Base-by-base conservation (phyloP, 92 coral and sea anemone genomes). In the Epizoanthus scotinus region DNA sequence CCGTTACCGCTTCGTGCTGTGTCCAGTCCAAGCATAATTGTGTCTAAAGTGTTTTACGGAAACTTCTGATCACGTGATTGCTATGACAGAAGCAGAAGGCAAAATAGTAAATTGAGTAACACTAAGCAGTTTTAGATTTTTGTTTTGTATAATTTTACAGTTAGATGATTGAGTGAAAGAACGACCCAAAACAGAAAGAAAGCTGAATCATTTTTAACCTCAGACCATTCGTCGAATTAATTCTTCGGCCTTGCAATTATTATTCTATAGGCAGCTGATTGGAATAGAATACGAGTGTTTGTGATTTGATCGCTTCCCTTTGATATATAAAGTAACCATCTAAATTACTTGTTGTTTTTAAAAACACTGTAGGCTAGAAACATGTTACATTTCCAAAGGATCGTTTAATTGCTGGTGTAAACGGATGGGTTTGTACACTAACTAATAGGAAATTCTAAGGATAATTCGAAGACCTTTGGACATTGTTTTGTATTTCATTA, bases 241-340 rank as follows among this genome's bases (percentile, higher is more conserved):
- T 1, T 68, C n/a, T 68, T 42, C 17, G 24, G 18, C 40, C 55
- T 68, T 68, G 28, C 56, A 42, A 67, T 38, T 67, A 67, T 2
- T 66, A 29, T 34, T 34, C 3, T n/a, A 68, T 38, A 29, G 17
- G 28, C 5, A 3, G 14, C 12, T 27, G 55, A 68, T 68, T 18
- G 40, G 47, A 42, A 9, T 53, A 68, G 47, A 13, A 68, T 21
- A 44, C 2, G 54, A 68, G 56, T 40, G 73, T 20, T 42, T 42
- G 56, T 44, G 73, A 68, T 40, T 68, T 7, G 40, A 68, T 68
- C 56, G 73, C 73, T 68, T 68, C 47, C 56, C 53, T 42, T n/a
- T 68, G 34, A 68, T 9, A 21, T 18, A 7, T 42, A 38, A 68
- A 38, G 56, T 68, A 29, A 68, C 73, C 28, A 38, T 68, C 53